Conservation (phyloP, 2,797 vertebrate genomes). For the Chiropotes sagulatus region DNA sequence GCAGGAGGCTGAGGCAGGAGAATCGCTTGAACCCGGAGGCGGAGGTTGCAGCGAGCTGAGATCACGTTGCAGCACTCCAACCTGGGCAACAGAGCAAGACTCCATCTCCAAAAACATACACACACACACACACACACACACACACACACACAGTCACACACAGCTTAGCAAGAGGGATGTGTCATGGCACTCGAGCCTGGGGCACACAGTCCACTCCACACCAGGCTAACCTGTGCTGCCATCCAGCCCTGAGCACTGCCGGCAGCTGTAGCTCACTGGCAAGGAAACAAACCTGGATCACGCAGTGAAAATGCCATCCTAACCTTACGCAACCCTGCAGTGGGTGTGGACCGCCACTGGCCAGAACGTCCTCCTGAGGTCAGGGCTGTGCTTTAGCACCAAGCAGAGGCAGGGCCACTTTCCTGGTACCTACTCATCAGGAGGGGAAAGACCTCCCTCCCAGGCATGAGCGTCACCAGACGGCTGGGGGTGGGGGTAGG, state of each 20-base stretch:
- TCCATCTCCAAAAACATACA: too few relatives aligned
- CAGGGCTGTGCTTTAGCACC: neutral
- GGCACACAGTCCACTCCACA: neutral
- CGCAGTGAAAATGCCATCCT: too few relatives aligned
- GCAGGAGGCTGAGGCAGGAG: too few relatives aligned
- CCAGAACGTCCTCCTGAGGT: neutral
- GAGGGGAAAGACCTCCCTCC: neutral
- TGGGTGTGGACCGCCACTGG: neutral
- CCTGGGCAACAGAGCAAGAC: too few relatives aligned
- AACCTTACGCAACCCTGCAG: fast-evolving
- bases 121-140: too few relatives aligned
- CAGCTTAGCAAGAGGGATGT: too few relatives aligned
- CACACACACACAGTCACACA: too few relatives aligned
- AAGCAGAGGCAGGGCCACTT: neutral
- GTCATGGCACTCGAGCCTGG: neutral
- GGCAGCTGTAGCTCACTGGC: neutral
- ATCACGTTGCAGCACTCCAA: too few relatives aligned
- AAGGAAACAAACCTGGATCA: neutral
- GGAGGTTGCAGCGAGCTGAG: too few relatives aligned
- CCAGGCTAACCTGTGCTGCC: neutral
- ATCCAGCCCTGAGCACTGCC: neutral
- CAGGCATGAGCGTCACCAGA: too few relatives aligned
- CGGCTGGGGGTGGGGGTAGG: too few relatives aligned
- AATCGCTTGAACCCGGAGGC: too few relatives aligned
- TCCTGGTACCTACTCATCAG: neutral